Conservation (phyloP, 2,113 vertebrate genomes). For the Hippocampus mohnikei region DNA sequence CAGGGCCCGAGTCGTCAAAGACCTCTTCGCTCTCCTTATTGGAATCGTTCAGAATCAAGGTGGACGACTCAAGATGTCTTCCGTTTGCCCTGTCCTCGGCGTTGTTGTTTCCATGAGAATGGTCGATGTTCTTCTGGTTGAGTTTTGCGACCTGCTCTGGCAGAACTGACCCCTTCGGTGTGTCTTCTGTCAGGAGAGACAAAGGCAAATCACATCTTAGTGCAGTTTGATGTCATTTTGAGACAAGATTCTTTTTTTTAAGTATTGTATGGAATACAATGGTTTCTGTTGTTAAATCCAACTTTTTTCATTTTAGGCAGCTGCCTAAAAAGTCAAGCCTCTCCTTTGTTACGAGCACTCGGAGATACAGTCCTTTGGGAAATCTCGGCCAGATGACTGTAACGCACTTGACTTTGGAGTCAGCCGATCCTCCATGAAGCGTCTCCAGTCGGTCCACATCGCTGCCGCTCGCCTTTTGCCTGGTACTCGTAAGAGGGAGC, state of each 20-base stretch:
- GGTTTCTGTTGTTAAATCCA: too few species aligned
- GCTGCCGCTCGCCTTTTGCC: too few species aligned
- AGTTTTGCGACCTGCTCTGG: constrained; percentile 77
- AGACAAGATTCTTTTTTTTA: neutral
- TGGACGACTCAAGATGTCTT: constrained; percentile 8
- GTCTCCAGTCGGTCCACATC: too few species aligned
- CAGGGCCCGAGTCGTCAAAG: constrained; percentile 28
- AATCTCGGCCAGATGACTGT: too few species aligned
- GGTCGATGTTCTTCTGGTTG: constrained; percentile 80
- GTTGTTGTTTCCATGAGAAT: constrained; percentile 48
- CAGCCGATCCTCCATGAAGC: too few species aligned
- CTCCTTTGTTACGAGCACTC: too few species aligned
- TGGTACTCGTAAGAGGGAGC: too few species aligned
- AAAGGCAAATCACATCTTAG: neutral
- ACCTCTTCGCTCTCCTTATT: constrained; percentile 15
- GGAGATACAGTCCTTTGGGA: too few species aligned
- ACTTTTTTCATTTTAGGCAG: too few species aligned
- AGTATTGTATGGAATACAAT: neutral
- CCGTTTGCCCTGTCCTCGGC: constrained; percentile 20
- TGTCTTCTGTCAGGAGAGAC: constrained; percentile 61
- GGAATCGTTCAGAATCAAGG: constrained; percentile 45
- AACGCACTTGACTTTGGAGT: too few species aligned
- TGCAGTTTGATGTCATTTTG: neutral
- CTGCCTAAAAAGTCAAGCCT: too few species aligned
- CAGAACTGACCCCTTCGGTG: constrained; percentile 60